These are phyloP conservation scores for Eumaeus atala DNA, from an alignment of 1,140 invertebrate genomes.

Conservation along the genomic window DNA sequence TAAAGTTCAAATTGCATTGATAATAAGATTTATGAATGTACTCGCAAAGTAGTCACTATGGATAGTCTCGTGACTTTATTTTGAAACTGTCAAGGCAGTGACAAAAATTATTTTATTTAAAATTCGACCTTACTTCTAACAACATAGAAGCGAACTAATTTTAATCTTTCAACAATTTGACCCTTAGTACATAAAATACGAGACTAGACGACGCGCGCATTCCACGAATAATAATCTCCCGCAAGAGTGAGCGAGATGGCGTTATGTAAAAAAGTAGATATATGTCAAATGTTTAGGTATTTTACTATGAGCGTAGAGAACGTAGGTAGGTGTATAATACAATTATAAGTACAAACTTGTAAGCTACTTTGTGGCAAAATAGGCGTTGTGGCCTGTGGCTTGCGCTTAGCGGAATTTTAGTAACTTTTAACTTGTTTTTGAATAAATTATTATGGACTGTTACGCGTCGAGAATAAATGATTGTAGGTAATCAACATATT, in stretches of 20 bases:
- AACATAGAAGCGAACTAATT: slow-evolving; percentile 18
- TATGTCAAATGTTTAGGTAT: slow-evolving; percentile 73
- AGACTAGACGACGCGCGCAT: slow-evolving; percentile 71
- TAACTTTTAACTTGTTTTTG: slow-evolving; percentile 16
- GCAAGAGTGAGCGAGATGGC: slow-evolving; percentile 56
- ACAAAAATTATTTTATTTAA: slow-evolving; percentile 21
- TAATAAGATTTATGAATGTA: slow-evolving; percentile 67
- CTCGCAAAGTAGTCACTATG: slow-evolving; percentile 65
- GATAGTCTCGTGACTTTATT: slow-evolving; percentile 52
- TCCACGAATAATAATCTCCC: slow-evolving; percentile 66
- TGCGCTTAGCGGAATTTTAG: slow-evolving; percentile 36
- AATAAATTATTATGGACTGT: not conserved
- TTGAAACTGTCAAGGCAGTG: slow-evolving; percentile 21
- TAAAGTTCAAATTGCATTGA: slow-evolving; percentile 29
- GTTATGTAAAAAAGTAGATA: slow-evolving; percentile 61
- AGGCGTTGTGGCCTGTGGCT: slow-evolving; percentile 35
- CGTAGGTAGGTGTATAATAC: slow-evolving; percentile 70
- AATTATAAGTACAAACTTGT: slow-evolving; percentile 63
- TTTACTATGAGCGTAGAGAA: slow-evolving; percentile 68
- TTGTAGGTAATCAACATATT: not conserved
- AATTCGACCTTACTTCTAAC: slow-evolving; percentile 34
- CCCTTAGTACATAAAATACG: slow-evolving; percentile 40
- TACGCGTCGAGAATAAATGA: not conserved
- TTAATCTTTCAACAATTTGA: slow-evolving; percentile 29
- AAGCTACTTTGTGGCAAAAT: slow-evolving; percentile 59